Conservation (phyloP, 2,113 vertebrate species). For the Asarcornis scutulata region DNA sequence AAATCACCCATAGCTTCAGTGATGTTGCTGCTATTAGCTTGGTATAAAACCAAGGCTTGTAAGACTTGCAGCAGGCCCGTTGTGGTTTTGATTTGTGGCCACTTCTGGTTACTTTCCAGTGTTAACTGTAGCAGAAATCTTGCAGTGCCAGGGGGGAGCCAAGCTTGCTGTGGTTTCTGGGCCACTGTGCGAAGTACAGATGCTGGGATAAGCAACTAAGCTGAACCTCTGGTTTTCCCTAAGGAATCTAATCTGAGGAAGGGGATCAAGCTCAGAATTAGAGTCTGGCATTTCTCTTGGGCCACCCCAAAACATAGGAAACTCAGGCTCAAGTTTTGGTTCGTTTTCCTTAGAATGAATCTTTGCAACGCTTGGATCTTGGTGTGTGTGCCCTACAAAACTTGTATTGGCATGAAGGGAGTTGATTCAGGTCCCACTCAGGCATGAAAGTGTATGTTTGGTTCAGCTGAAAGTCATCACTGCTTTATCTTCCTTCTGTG, state of each 20-base stretch:
- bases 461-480: not conserved
- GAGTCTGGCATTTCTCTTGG: not conserved
- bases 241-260: not conserved
- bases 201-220: slow-evolving; percentile 6
- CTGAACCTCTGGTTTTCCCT: not conserved
- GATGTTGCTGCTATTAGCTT: not conserved
- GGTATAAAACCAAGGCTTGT: not conserved
- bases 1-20: slow-evolving; percentile 33
- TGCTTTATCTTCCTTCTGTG: not conserved
- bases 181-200: not conserved
- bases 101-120: slow-evolving; percentile 31
- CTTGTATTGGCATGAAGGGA: not conserved
- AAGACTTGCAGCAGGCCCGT: not conserved
- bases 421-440: not conserved
- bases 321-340: not conserved
- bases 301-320: slow-evolving; percentile 7
- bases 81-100: slow-evolving; percentile 35
- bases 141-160: slow-evolving; percentile 5
- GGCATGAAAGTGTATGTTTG: not conserved
- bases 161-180: not conserved
- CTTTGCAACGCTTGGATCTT: not conserved
- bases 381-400: not conserved
- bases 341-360: not conserved
- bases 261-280: not conserved
- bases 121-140: not conserved